These are phyloP conservation scores for Quadroppia sp. DNA, from an alignment of 2,888 invertebrate species.

Conservation along the genomic window DNA sequence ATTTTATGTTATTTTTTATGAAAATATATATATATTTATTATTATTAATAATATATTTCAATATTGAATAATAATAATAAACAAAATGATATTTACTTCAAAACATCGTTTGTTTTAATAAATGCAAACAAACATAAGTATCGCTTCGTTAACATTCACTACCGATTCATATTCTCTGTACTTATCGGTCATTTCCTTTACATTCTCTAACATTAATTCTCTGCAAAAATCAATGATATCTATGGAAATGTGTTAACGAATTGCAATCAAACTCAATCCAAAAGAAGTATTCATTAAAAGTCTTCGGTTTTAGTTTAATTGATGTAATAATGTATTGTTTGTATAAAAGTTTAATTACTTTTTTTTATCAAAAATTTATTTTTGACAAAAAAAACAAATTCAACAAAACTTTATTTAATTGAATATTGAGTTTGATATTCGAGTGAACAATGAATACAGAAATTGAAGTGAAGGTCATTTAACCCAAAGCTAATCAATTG, in stretches of 20 bases:
- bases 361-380: too few species aligned
- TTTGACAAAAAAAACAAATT: not conserved
- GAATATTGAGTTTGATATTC: not conserved
- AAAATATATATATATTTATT: too few species aligned
- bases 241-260: not conserved
- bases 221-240: not conserved
- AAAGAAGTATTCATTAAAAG: not conserved
- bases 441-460: too few species aligned
- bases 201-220: not conserved
- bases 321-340: not conserved
- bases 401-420: not conserved
- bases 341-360: not conserved
- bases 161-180: not conserved
- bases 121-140: not conserved
- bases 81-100: too few species aligned
- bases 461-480: too few species aligned
- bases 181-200: not conserved
- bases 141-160: not conserved
- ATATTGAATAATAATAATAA: too few species aligned
- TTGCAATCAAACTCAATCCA: not conserved
- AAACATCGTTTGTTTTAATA: not conserved
- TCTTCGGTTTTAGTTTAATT: not conserved
- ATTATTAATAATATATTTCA: too few species aligned
- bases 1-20: too few species aligned
- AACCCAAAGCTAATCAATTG: too few species aligned